Evolutionary conservation across 2,113 vertebrate species (phyloP), one percentile per base, ranked within the genome.

Genomic region (Heterocephalus glaber): DNA sequence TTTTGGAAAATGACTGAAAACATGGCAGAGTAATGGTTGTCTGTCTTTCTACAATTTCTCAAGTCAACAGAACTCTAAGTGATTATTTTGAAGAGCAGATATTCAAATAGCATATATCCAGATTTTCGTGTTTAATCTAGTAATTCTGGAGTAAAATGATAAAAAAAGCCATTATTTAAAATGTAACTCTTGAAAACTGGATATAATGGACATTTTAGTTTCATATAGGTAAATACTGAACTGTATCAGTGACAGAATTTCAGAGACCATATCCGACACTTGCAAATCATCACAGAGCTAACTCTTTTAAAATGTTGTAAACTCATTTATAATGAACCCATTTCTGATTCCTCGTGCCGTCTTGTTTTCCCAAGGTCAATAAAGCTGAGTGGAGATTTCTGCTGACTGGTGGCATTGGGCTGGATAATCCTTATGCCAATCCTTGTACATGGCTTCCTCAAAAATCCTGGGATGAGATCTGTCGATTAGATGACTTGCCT

Each of bases 391-490:
- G 99, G 99, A 98, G 98, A 49, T 99, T 99, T 97, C 98, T 99
- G 86, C 97, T 99, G 65, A 99, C 99, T 3, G 99, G 99, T 0
- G 99, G 99, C 17, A 99, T 99, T 60, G 99, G 99, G 24, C 98
- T 99, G 96, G 99, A 99, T 79, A 99, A 99, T 79, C 99, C 98
- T 13, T 96, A 98, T 74, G 38, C 98, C 7, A 99, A 99, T 89
- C 99, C 99, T 24, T 99, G 98, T 95, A 98, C 97, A 10, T 99
- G 99, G 99, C 98, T 99, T 86, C 98, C 99, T 63, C 98, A 98
- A 93, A 99, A 98, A 72, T 99, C 99, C 11, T 99, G 99, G 99
- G 99, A 99, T 89, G 99, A 99, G 98, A 98, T 99, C 74, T 99
- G 99, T 96, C 98, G 99, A 16, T 96, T 99, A 30, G 98, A 99